These are phyloP conservation scores for Drosophila ochracea DNA, from an alignment of 2,888 invertebrate species.

Conservation along the genomic window DNA sequence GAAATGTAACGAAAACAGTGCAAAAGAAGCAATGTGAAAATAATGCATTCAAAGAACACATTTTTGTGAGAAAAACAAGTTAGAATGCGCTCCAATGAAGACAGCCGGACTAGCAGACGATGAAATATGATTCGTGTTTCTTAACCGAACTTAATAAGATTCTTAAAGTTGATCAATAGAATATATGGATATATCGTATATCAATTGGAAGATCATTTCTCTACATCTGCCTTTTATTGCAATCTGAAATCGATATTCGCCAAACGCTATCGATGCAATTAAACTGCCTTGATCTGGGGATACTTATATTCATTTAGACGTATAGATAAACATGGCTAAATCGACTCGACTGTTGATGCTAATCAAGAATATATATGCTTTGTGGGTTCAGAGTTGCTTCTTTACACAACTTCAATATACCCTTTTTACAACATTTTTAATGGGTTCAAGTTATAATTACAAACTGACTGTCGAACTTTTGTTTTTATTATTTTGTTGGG, in stretches of 20 bases:
- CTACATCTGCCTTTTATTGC: background rate
- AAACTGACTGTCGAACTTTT: background rate
- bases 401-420: background rate
- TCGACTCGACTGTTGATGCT: background rate
- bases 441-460: background rate
- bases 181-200: background rate
- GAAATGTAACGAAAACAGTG: constrained; percentile 20
- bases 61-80: background rate
- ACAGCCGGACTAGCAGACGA: too few species aligned
- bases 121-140: background rate
- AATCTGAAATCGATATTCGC: background rate
- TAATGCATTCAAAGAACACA: background rate
- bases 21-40: background rate
- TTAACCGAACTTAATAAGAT: background rate
- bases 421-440: background rate
- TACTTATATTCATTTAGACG: background rate
- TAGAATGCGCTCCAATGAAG: background rate
- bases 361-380: background rate
- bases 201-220: background rate
- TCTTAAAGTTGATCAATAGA: background rate
- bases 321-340: background rate
- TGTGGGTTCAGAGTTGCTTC: background rate
- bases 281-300: background rate
- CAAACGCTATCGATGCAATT: background rate
- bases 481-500: background rate